phyloP scores from a whole-genome alignment of 2,113 vertebrate genomes.

The Callopanchax toddi region DNA sequence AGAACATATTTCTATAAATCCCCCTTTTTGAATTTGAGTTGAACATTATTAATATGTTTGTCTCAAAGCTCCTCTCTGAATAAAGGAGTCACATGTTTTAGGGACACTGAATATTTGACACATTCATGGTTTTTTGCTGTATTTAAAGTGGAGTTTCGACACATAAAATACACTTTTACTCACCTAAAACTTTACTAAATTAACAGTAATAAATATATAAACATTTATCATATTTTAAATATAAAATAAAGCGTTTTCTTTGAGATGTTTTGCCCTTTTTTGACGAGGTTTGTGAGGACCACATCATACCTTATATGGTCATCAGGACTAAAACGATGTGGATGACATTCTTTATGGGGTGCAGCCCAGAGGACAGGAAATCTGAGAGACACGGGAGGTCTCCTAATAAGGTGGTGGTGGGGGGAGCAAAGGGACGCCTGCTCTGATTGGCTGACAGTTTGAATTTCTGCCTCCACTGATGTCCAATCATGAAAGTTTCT shows the following conservation, averaged over 20 bases:
- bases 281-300: conserved; percentile 31
- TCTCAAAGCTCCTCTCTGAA: too few species aligned
- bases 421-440: conserved; percentile 51
- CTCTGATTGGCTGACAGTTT: conserved; percentile 73
- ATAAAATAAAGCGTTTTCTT: conserved; percentile 31
- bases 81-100: too few species aligned
- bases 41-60: too few species aligned
- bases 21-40: too few species aligned
- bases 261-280: not conserved
- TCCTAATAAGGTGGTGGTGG: conserved; percentile 67
- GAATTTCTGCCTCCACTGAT: conserved; percentile 70
- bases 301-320: conserved; percentile 80
- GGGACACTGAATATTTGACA: too few species aligned
- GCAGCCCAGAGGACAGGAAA: conserved; percentile 66
- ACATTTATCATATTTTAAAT: not conserved
- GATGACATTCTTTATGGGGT: conserved; percentile 63
- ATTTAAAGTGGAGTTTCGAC: too few species aligned
- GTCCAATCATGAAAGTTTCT: conserved; percentile 69
- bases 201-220: too few species aligned
- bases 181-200: too few species aligned
- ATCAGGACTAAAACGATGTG: conserved; percentile 73
- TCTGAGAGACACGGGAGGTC: conserved; percentile 70
- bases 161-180: not conserved
- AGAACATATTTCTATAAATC: too few species aligned
- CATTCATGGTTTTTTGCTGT: too few species aligned